phyloP scores from a whole-genome alignment of 2,888 invertebrate species.

The Nomada fucata region DNA sequence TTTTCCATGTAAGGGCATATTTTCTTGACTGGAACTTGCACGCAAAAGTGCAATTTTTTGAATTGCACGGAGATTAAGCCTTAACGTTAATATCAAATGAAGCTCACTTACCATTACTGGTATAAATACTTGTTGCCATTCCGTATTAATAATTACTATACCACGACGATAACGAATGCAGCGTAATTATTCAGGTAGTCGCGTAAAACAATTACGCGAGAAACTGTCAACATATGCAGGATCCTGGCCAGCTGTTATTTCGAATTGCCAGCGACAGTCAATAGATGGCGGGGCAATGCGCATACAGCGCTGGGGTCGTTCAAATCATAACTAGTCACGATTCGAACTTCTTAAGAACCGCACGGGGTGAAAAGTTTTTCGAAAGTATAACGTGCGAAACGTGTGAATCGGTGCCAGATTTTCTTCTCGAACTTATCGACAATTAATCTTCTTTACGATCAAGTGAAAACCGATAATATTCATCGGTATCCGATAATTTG shows the following conservation, averaged over 20 bases:
- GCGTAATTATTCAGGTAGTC: not conserved
- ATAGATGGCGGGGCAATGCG: conserved; percentile 7
- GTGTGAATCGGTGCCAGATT: not conserved
- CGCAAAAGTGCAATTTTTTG: not conserved
- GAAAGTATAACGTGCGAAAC: not conserved
- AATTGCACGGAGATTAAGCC: not conserved
- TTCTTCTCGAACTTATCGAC: not conserved
- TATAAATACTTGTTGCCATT: conserved; percentile 24
- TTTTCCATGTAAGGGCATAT: conserved; percentile 91
- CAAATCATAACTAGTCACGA: conserved; percentile 11
- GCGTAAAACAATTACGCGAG: not conserved
- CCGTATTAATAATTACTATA: not conserved
- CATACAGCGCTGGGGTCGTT: not conserved
- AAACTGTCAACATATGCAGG: not conserved
- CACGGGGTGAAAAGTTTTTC: not conserved
- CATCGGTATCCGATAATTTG: not conserved
- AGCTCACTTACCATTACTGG: conserved; percentile 34
- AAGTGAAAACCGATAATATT: not conserved
- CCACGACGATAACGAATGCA: not conserved
- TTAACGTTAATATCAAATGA: conserved; percentile 29
- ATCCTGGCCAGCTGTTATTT: not conserved
- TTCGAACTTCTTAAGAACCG: not conserved
- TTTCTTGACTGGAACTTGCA: conserved; percentile 75
- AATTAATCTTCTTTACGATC: not conserved
- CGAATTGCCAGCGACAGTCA: not conserved